These are phyloP conservation scores for Schizopygopsis malacanthus DNA, from an alignment of 2,797 vertebrate genomes.

Conservation along the genomic window DNA sequence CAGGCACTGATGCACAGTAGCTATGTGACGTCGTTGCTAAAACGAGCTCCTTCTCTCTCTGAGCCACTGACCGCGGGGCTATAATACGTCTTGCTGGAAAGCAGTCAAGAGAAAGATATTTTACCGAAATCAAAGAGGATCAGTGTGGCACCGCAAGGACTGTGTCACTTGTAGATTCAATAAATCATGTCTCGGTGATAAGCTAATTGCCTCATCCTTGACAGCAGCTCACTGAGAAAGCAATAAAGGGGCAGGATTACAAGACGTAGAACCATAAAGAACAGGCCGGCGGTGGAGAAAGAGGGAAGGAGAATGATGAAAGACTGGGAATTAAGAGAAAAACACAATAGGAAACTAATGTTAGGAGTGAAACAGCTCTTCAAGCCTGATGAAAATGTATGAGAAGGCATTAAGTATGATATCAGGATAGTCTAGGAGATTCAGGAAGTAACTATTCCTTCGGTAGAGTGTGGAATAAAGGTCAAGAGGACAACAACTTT, in stretches of 20 bases:
- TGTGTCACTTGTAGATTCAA: conserved; percentile 74
- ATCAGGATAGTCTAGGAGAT: not conserved
- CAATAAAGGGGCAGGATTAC: conserved; percentile 81
- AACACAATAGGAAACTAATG: not conserved
- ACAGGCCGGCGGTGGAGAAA: conserved; percentile 60
- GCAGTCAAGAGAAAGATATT: conserved; percentile 41
- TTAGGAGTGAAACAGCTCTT: not conserved
- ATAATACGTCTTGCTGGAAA: conserved; percentile 17
- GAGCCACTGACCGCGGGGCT: conserved; percentile 28
- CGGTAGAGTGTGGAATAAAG: conserved; percentile 47
- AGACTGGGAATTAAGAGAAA: conserved; percentile 25
- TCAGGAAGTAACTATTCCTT: conserved; percentile 15
- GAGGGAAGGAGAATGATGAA: conserved; percentile 27
- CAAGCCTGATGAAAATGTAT: conserved; percentile 15
- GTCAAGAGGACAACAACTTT: conserved; percentile 23
- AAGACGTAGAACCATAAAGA: conserved; percentile 80
- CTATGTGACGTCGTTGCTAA: conserved; percentile 54
- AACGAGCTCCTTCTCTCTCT: not conserved
- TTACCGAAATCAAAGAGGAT: conserved; percentile 59
- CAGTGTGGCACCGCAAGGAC: conserved; percentile 62
- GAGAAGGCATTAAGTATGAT: not conserved
- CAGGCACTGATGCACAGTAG: conserved; percentile 60
- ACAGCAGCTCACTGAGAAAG: conserved; percentile 78
- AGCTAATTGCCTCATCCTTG: conserved; percentile 88
- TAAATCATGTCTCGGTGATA: conserved; percentile 83